A percentile compares a stretch with the other conserved stretches of the same genome.
These are phyloP conservation scores for Lasioglossum zephyrum DNA, from an alignment of 2,888 invertebrate genomes.

Conservation along the genomic window DNA sequence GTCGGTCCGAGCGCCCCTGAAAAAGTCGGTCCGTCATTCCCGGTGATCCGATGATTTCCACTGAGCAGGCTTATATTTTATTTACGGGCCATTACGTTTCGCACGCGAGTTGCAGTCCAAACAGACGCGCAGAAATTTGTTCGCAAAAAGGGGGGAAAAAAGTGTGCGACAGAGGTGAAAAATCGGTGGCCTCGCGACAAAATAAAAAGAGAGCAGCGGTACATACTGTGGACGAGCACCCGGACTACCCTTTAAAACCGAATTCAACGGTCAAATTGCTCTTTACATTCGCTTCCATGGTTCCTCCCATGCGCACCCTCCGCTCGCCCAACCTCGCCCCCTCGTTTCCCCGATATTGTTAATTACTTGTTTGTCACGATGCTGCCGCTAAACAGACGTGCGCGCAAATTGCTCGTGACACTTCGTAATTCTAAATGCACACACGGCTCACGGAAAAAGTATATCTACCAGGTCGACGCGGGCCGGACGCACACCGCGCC, in stretches of 20 bases:
- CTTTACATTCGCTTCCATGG: constrained; percentile 40
- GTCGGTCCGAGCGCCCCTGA: neutral
- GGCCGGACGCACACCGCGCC: neutral
- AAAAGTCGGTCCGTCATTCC: neutral
- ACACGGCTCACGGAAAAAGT: constrained; percentile 19
- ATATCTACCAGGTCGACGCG: neutral
- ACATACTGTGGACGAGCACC: neutral
- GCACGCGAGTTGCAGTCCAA: constrained; percentile 4
- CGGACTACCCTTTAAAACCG: constrained; percentile 50
- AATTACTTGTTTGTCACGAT: constrained; percentile 59
- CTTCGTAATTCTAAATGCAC: constrained; percentile 51
- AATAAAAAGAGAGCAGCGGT: neutral
- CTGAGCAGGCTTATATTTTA: constrained; percentile 40
- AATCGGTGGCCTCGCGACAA: neutral
- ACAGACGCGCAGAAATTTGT: constrained; percentile 34
- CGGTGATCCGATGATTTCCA: constrained; percentile 31
- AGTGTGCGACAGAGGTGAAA: neutral
- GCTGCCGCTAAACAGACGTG: constrained; percentile 52
- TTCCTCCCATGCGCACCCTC: neutral
- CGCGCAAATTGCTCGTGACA: constrained; percentile 50
- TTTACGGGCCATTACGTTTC: constrained; percentile 38
- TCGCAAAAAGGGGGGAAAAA: neutral
- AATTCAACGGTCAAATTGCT: constrained; percentile 49
- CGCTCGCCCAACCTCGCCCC: neutral
- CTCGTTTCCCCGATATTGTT: constrained; percentile 43